Evolutionary conservation across 2,797 vertebrate genomes (phyloP), one percentile per base, ranked within the genome.

Genomic region (Esox masquinongy): DNA sequence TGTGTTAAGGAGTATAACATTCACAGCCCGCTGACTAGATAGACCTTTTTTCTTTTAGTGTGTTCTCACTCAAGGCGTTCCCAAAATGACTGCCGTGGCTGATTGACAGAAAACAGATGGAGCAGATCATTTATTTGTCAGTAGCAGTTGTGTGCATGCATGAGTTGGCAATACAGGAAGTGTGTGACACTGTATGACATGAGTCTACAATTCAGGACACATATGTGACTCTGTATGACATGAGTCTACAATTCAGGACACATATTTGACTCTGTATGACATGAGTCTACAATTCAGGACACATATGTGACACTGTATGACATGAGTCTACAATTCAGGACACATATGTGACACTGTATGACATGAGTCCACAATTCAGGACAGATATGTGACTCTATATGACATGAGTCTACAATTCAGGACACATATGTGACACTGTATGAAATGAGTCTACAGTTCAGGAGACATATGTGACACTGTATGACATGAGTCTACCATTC

Each of bases 1-100:
- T 76, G 73, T 86, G 80, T 81, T 74, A 59, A 83, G 83, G 81
- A 80, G 63, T 80, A 78, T 75, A 79, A 77, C 74, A 70, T 47
- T 71, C 39, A 29, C 61, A 16, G 39, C 1, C 39, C 9, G 39
- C 5, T 43, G 5, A 43, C 39, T 43, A 43, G 1, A 75, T 22
- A 22, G 50, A 79, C 64, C 14, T 74, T 61, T 78, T 0, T 7
- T 19, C 26, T 9, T 68, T 49, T 73, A 16, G 47, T 24, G 26
- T 50, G 61, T 43, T 47, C 68, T 70, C 39, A 31, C 63, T 66
- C 39, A 1, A 16, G 68, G 29, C 7, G 3, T 78, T 70, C 73
- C 63, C 15, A 31, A 31, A 66, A 64, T 8, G 11, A 68, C 16
- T 43, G 31, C 22, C 31, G 17, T 70, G n/a, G 31, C 61, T 15